Conservation (phyloP, 2,797 vertebrate species). For the Gobionotothen gibberifrons region DNA sequence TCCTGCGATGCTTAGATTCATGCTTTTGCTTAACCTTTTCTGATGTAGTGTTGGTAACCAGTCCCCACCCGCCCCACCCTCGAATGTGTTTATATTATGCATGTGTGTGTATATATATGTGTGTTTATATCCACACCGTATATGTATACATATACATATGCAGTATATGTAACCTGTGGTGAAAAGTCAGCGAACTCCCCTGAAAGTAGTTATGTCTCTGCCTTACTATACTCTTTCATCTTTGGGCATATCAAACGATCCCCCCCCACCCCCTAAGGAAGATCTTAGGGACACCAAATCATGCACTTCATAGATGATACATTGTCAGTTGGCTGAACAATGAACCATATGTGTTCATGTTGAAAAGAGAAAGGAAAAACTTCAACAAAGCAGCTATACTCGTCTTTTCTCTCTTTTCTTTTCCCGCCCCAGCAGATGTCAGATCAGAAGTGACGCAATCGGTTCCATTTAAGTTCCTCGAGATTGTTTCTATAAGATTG, state of each 20-base stretch:
- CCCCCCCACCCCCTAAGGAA: conserved; percentile 43
- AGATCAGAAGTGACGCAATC: conserved; percentile 32
- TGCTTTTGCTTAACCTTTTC: conserved; percentile 84
- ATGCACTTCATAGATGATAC: conserved; percentile 47
- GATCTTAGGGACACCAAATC: conserved; percentile 44
- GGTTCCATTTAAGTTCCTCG: conserved; percentile 48
- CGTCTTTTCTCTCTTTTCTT: conserved; percentile 28
- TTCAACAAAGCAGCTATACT: conserved; percentile 66
- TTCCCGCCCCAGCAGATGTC: conserved; percentile 46
- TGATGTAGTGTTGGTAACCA: conserved; percentile 85
- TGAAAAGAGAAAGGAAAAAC: conserved; percentile 41
- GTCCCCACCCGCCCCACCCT: conserved; percentile 69
- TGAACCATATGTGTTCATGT: conserved; percentile 31
- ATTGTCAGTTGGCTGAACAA: conserved; percentile 41
- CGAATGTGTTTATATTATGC: conserved; percentile 89
- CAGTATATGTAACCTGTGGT: conserved; percentile 85
- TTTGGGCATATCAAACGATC: conserved; percentile 74
- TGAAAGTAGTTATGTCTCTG: conserved; percentile 82
- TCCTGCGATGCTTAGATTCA: conserved; percentile 77
- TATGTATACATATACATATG: conserved; percentile 88
- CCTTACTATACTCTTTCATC: conserved; percentile 82
- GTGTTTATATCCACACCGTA: conserved; percentile 88
- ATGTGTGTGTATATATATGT: conserved; percentile 89
- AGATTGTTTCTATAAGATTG: conserved; percentile 66
- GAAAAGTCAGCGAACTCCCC: conserved; percentile 77